Conservation (phyloP, 2,113 vertebrate genomes). For the Plestiodon gilberti region DNA sequence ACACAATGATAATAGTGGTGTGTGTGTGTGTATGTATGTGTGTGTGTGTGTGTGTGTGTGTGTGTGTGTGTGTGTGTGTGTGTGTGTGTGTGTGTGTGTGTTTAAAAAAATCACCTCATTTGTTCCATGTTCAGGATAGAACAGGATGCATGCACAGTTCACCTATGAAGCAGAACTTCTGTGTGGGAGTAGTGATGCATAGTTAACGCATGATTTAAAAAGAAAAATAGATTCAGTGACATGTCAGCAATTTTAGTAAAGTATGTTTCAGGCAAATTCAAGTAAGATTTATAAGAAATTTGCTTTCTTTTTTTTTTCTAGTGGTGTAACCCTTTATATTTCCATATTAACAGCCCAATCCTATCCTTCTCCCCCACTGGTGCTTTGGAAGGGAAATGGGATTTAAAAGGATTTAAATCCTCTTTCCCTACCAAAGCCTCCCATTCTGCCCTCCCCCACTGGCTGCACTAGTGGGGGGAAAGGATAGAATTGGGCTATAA, state of each 20-base stretch:
- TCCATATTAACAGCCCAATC: too few species aligned
- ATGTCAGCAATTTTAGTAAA: conserved; percentile 48
- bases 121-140: conserved; percentile 22
- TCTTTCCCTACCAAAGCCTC: too few species aligned
- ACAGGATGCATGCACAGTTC: conserved; percentile 24
- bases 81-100: too few species aligned
- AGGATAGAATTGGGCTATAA: too few species aligned
- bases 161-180: conserved; percentile 30
- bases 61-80: neutral
- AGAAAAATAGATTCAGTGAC: conserved; percentile 55
- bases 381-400: too few species aligned
- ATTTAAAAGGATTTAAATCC: too few species aligned
- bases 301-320: neutral
- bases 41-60: too few species aligned
- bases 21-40: neutral
- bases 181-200: conserved; percentile 37
- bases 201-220: conserved; percentile 57
- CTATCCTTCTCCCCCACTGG: too few species aligned
- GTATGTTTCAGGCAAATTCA: conserved; percentile 41
- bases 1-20: neutral
- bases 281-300: conserved; percentile 10
- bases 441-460: too few species aligned
- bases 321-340: conserved; percentile 15
- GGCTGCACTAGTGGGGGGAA: too few species aligned
- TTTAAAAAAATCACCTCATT: neutral